A percentile compares a stretch with the other conserved stretches of the same genome.
phyloP scores from a whole-genome alignment of 1,140 invertebrate species.

The Geopemphigus sp. region DNA sequence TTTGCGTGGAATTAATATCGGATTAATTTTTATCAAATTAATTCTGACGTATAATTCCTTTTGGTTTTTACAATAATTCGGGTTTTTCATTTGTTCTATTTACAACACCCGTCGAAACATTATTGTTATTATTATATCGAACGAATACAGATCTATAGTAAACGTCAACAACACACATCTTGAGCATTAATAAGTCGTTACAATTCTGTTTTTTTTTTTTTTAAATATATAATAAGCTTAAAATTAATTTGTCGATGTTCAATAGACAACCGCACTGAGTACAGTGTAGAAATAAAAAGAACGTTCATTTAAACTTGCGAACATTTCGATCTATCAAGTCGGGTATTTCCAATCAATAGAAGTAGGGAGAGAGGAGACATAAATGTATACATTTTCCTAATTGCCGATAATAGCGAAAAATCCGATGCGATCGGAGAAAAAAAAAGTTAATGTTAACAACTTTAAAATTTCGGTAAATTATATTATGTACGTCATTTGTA shows the following conservation, averaged over 20 bases:
- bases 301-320: background rate
- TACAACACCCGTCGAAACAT: conserved; percentile 2
- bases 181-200: conserved; percentile 43
- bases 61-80: background rate
- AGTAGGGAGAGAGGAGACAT: background rate
- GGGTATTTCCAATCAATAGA: background rate
- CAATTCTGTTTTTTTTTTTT: conserved; percentile 11
- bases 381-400: background rate
- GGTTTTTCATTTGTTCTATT: background rate
- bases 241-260: conserved; percentile 32
- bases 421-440: background rate
- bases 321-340: conserved; percentile 8
- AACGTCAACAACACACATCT: conserved; percentile 18
- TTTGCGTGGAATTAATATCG: background rate
- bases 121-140: conserved; percentile 7
- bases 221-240: conserved; percentile 22
- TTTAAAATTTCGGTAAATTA: background rate
- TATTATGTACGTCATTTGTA: background rate
- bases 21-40: background rate
- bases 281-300: no score
- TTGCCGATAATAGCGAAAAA: background rate
- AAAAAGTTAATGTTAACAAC: background rate
- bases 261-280: background rate
- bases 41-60: background rate
- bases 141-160: conserved; percentile 34